phyloP scores from a whole-genome alignment of 2,797 vertebrate genomes.

The Tragelaphus oryx region DNA sequence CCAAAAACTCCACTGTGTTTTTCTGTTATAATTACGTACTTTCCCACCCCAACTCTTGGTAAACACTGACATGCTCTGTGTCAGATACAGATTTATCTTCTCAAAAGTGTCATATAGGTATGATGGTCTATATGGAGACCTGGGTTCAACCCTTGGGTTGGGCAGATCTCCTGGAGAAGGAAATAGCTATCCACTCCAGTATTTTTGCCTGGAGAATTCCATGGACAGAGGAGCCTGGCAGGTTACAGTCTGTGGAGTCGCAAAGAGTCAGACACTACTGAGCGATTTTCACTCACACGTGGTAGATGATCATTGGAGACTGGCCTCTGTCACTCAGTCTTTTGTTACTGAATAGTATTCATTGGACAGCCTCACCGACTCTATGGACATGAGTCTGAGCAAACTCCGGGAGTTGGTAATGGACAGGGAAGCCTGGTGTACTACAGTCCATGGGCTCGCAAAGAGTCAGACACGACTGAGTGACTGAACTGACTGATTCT shows the following conservation, averaged over 20 bases:
- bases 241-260: not conserved
- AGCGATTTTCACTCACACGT: not conserved
- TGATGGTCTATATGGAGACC: not conserved
- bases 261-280: not conserved
- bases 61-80: not conserved
- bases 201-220: not conserved
- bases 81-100: not conserved
- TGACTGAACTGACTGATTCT: not conserved
- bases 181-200: not conserved
- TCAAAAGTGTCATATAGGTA: not conserved
- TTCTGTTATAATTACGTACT: not conserved
- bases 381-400: not conserved
- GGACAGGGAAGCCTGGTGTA: not conserved
- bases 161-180: not conserved
- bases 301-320: not conserved
- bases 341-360: not conserved
- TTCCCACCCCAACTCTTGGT: not conserved
- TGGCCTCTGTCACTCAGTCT: not conserved
- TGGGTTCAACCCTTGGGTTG: not conserved
- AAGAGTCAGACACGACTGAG: not conserved
- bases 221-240: not conserved
- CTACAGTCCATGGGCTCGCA: not conserved
- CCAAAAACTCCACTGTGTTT: not conserved
- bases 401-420: not conserved
- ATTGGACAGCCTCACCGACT: fast-evolving